These are phyloP conservation scores for Stichopus chloronotus DNA, from an alignment of 35 echinoderm and acorn worm genomes.

Conservation along the genomic window DNA sequence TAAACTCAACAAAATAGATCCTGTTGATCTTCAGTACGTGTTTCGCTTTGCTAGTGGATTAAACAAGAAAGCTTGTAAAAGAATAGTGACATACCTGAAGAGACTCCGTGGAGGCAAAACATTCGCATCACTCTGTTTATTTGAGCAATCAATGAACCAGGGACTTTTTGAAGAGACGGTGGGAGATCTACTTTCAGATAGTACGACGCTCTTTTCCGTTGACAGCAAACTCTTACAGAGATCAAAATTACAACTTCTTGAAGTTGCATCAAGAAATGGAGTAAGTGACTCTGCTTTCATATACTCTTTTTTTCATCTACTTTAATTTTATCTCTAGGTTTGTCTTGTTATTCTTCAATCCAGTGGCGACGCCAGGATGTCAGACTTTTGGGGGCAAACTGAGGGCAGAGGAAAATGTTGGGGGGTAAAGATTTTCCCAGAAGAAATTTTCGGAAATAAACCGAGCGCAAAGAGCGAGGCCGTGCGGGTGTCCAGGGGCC, in stretches of 20 bases:
- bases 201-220: not conserved
- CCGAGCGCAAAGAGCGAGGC: too few species aligned
- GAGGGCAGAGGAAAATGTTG: too few species aligned
- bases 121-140: not conserved
- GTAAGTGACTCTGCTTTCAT: too few species aligned
- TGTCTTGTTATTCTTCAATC: too few species aligned
- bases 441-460: too few species aligned
- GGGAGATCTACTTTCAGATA: not conserved
- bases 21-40: slow-evolving; percentile 8
- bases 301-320: too few species aligned
- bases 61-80: not conserved
- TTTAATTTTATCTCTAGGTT: too few species aligned
- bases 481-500: too few species aligned
- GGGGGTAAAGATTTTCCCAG: too few species aligned
- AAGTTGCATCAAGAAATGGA: not conserved
- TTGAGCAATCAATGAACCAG: not conserved
- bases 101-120: not conserved
- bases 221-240: slow-evolving; percentile 31
- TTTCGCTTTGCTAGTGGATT: slow-evolving; percentile 35
- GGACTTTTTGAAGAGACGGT: not conserved
- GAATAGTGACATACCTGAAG: not conserved
- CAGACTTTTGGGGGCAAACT: too few species aligned
- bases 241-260: slow-evolving; percentile 31
- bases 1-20: not conserved
- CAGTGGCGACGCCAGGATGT: too few species aligned